Base-by-base conservation (phyloP, 2,888 invertebrate species). In the Oligia strigilis region DNA sequence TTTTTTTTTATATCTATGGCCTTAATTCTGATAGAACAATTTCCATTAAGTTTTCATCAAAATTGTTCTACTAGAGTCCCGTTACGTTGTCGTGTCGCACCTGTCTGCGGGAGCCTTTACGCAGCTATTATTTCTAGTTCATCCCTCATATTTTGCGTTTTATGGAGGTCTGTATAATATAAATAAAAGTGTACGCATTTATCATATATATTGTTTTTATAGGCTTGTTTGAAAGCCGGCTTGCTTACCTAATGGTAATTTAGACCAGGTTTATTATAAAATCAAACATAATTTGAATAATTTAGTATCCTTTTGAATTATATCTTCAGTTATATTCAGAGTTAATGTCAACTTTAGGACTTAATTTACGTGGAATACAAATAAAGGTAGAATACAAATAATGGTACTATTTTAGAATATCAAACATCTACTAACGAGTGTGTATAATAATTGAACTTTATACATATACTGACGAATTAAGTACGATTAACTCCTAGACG, bases 71-170 rank as follows among this genome's bases (percentile, higher is more conserved):
- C 9, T 23, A 36, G 13, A 69, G 19, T 23, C 14, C 2, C 8
- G 9, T 58, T 14, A 49, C 49, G 5, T 49, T 49, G 4, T 49
- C 14, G 49, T 49, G 19, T 29, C 40, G 6, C 3, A 9, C 40
- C n/a, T 40, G 0, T 40, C 23, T n/a, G 5, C 5, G 17, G 2
- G n/a, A n/a, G 0, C 19, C 19, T 72, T 62, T 62, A 62, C 19
- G 71, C 65, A 58, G 71, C 62, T 52, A 40, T 82, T 82, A 75
- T 80, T 83, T 80, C 75, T 80, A 86, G 83, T 85, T 81, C 71
- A 65, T 46, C 43, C 66, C 62, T 64, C 82, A 52, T 71, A 76
- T 82, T 74, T 80, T 77, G 43, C 55, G 40, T 66, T 85, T 83
- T 76, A 85, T 74, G 60, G 58, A 67, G 76, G 66, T 73, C 75